phyloP scores from a whole-genome alignment of 2,797 vertebrate species.

The Pantherophis alleghaniensis region DNA sequence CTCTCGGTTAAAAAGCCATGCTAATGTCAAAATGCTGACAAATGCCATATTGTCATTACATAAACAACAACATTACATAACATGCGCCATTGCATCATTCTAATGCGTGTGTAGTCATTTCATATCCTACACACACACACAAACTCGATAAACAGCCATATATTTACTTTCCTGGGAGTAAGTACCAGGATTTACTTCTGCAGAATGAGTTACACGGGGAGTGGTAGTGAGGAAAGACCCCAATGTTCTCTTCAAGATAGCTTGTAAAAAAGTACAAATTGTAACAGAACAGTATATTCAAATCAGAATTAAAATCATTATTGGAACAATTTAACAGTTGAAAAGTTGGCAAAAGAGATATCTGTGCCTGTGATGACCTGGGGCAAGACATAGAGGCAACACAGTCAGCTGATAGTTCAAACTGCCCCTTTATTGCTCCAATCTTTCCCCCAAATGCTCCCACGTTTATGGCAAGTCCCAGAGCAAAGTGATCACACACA shows the following conservation, averaged over 20 bases:
- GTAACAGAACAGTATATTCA: neutral
- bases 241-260: neutral
- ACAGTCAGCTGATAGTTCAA: no score
- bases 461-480: no score
- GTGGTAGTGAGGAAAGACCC: neutral
- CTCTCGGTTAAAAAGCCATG: neutral
- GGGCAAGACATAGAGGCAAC: no score
- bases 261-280: neutral
- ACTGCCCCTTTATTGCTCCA: no score
- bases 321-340: neutral
- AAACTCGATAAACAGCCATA: neutral
- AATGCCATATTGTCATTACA: neutral
- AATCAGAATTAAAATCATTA: neutral
- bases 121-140: neutral
- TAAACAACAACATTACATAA: neutral
- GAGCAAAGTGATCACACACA: no score
- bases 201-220: neutral
- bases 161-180: neutral
- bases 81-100: neutral
- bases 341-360: neutral
- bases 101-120: neutral
- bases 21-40: neutral
- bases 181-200: neutral
- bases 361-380: neutral
- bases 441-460: no score